phyloP scores from a whole-genome alignment of 2,888 invertebrate species.

The Eupeodes latifasciatus region DNA sequence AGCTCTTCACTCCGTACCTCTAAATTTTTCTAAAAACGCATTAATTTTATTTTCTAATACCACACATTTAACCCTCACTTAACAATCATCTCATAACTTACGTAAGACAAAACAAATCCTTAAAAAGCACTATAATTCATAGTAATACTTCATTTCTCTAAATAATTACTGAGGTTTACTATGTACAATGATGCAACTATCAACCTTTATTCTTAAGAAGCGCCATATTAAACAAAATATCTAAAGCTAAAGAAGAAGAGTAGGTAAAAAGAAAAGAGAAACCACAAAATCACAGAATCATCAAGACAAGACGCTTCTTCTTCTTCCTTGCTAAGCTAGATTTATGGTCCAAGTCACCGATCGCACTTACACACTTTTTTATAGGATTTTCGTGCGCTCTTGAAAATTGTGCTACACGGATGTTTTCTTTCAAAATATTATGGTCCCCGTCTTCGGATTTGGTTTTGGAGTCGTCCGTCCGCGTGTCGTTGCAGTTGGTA shows the following conservation, averaged over 20 bases:
- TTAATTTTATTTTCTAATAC: background rate
- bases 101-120: constrained; percentile 41
- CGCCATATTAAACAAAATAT: constrained; percentile 7
- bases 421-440: constrained; percentile 55
- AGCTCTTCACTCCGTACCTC: background rate
- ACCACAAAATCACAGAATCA: background rate
- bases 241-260: background rate
- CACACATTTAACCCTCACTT: constrained; percentile 12
- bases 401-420: constrained; percentile 63
- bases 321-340: constrained; percentile 42
- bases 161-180: constrained; percentile 48
- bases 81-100: constrained; percentile 27
- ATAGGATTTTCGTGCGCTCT: constrained; percentile 73
- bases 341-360: constrained; percentile 72
- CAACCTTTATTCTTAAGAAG: constrained; percentile 54
- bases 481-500: background rate
- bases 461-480: no score
- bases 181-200: background rate
- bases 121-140: constrained; percentile 51
- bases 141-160: constrained; percentile 32
- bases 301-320: constrained; percentile 19
- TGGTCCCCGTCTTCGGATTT: background rate
- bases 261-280: background rate
- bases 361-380: constrained; percentile 76
- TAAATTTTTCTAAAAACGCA: background rate